Evolutionary conservation across 1,140 invertebrate species (phyloP).

Genomic region (Aethina tumida): DNA sequence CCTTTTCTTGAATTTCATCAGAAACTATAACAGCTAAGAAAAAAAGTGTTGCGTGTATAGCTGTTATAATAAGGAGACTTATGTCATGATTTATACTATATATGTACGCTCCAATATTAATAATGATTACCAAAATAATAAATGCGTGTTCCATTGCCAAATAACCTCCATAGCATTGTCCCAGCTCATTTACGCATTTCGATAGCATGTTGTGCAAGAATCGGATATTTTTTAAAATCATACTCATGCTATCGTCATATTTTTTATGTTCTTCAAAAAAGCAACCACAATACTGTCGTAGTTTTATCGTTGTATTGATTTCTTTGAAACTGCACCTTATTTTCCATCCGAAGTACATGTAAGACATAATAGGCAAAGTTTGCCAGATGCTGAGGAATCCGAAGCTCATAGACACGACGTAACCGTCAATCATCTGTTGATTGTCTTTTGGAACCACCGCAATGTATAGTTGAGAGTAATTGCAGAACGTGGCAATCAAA

Average conservation of each 20-base stretch:
- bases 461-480: neutral
- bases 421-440: neutral
- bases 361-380: conserved; percentile 11
- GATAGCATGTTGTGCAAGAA: conserved; percentile 17
- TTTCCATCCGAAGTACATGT: conserved; percentile 16
- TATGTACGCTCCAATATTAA: conserved; percentile 12
- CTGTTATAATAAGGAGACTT: conserved; percentile 7
- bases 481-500: neutral
- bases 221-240: conserved; percentile 11
- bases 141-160: conserved; percentile 16
- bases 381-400: conserved; percentile 17
- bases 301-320: conserved; percentile 15
- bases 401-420: conserved; percentile 4
- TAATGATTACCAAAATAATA: conserved; percentile 12
- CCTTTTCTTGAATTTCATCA: conserved; percentile 6
- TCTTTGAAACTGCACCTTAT: conserved; percentile 14
- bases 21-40: conserved; percentile 5
- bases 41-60: conserved; percentile 3
- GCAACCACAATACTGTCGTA: conserved; percentile 2
- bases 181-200: conserved; percentile 14
- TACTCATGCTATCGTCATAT: conserved; percentile 5
- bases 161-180: conserved; percentile 15
- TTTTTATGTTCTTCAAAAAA: conserved; percentile 6
- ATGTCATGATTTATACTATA: neutral
- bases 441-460: conserved; percentile 5